Evolutionary conservation across 2,797 vertebrate species (phyloP), one percentile per base, ranked within the genome.

Genomic region (Bradypodion pumilum): DNA sequence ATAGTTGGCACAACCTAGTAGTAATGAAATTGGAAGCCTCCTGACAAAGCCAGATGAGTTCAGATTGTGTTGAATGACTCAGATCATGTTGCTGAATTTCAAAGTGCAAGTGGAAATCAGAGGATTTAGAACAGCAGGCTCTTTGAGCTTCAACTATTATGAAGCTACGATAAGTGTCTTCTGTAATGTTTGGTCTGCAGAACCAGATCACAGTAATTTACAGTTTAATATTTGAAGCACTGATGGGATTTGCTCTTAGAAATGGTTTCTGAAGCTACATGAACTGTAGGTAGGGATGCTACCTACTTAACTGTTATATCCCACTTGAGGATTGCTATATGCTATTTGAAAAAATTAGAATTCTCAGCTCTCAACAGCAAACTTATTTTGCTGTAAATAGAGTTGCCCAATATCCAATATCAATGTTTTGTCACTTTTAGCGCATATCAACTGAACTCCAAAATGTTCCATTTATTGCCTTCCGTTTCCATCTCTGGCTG

Each of bases 1-100:
- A 49, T 46, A 69, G 37, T 74, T 35, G 35, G 16, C n/a, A 2
- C 0, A 1, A 84, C 32, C 1, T 80, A n/a, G n/a, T 10, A n/a
- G 3, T 70, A 82, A 66, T 0, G 25, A 46, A 59, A 77, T 15
- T 1, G 9, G 27, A 76, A 56, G n/a, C 89, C 59, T 19, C 49
- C 10, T 2, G 29, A 84, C 1, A 44, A 0, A 15, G 13, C 25
- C n/a, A 0, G 0, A 52, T 0, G 0, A 75, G 16, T 1, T 7
- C 1, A n/a, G 42, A 32, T 65, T 60, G 15, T 63, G n/a, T n/a
- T n/a, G n/a, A n/a, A n/a, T n/a, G n/a, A n/a, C n/a, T 63, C 37
- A 63, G 13, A 19, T 25, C 25, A 56, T 9, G n/a, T 7, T 42
- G 37, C 13, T 40, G 27, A 42, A 42, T 40, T 42, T 63, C 59